Conservation (phyloP, 2,888 invertebrate species). For the Apamea sordens region DNA sequence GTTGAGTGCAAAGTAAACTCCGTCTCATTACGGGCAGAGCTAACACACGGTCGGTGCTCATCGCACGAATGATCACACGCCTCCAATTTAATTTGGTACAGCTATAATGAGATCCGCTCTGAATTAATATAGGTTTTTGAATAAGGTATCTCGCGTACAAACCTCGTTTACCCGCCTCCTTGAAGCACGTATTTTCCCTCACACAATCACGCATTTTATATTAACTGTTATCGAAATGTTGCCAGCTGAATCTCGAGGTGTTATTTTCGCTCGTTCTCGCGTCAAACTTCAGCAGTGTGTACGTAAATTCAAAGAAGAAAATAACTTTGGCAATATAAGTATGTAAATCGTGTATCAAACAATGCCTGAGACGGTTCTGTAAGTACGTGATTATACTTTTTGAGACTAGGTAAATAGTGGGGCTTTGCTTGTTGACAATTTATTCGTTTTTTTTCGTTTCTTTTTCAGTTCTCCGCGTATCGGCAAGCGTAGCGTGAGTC, state of each 20-base stretch:
- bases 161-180: slow-evolving; percentile 59
- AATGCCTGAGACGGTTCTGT: slow-evolving; percentile 38
- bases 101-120: slow-evolving; percentile 74
- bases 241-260: slow-evolving; percentile 43
- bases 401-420: slow-evolving; percentile 23
- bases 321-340: slow-evolving; percentile 62
- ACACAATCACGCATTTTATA: slow-evolving; percentile 64
- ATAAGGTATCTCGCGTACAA: slow-evolving; percentile 65
- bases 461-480: not conserved
- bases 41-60: slow-evolving; percentile 53
- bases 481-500: not conserved
- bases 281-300: slow-evolving; percentile 53
- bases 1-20: slow-evolving; percentile 56
- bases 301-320: slow-evolving; percentile 62
- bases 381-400: slow-evolving; percentile 44
- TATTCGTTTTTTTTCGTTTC: not conserved
- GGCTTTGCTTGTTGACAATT: slow-evolving; percentile 3
- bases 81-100: slow-evolving; percentile 74
- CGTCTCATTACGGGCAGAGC: slow-evolving; percentile 61
- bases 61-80: slow-evolving; percentile 74
- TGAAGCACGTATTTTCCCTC: slow-evolving; percentile 56
- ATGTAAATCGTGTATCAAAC: slow-evolving; percentile 59
- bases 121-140: slow-evolving; percentile 76
- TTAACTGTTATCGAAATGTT: slow-evolving; percentile 60
- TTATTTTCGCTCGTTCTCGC: slow-evolving; percentile 50